Evolutionary conservation across 2,797 vertebrate genomes (phyloP).

Genomic region (Lagorchestes hirsutus): DNA sequence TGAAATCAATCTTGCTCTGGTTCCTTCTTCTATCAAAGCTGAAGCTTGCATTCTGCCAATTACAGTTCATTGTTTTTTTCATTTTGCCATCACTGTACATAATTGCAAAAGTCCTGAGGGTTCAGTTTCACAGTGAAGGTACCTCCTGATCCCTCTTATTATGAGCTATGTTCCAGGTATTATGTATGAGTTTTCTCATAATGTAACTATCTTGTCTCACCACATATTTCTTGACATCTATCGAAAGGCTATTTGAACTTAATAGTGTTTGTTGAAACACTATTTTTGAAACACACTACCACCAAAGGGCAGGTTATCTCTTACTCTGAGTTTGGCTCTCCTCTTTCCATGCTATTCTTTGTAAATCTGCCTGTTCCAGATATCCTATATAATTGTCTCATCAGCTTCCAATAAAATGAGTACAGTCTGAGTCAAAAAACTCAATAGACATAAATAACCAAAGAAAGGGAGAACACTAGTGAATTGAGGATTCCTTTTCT

Average conservation of each 20-base stretch:
- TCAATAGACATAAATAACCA: neutral
- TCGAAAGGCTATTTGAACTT: neutral
- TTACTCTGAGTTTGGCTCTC: neutral
- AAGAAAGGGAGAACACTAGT: neutral
- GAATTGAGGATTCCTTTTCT: neutral
- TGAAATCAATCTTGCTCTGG: conserved; percentile 2
- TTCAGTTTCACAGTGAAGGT: neutral
- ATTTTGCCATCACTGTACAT: neutral
- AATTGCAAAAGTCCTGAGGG: neutral
- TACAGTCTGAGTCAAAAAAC: neutral
- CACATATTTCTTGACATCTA: neutral
- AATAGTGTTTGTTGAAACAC: neutral
- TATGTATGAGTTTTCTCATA: neutral
- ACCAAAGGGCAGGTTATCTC: neutral
- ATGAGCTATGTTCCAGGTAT: neutral
- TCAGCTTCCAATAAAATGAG: neutral
- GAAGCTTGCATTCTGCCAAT: neutral
- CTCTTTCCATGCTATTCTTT: neutral
- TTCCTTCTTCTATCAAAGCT: conserved; percentile 5
- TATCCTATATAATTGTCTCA: neutral
- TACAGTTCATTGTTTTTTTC: neutral
- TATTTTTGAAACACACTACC: neutral
- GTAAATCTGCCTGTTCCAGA: neutral
- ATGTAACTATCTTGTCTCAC: neutral
- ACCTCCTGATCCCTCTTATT: neutral